Percentiles rank a stretch among this genome's conserved stretches.
Conservation (phyloP, 1,140 invertebrate genomes). For the Zophobas morio region DNA sequence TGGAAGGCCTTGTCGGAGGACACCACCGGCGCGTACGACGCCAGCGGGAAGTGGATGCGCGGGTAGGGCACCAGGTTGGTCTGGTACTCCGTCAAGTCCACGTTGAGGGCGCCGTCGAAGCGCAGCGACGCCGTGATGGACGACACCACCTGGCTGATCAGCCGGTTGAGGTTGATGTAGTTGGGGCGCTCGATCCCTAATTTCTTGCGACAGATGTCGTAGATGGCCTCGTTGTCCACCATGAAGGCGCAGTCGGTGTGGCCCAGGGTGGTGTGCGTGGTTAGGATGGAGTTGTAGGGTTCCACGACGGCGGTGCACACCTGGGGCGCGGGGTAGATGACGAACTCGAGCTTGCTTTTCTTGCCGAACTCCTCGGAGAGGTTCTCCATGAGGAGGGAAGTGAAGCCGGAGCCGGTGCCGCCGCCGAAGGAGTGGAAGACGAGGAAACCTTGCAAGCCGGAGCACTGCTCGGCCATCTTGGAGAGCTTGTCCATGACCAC, state of each 20-base stretch:
- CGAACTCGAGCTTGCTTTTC: slow-evolving; percentile 84
- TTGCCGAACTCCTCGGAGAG: slow-evolving; percentile 83
- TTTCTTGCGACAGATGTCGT: slow-evolving; percentile 79
- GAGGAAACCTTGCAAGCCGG: slow-evolving; percentile 81
- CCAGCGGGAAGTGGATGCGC: slow-evolving; percentile 80
- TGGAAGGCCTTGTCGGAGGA: slow-evolving; percentile 78
- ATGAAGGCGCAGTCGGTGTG: slow-evolving; percentile 78
- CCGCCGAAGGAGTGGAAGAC: slow-evolving; percentile 93
- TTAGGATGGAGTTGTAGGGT: slow-evolving; percentile 79
- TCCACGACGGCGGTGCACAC: slow-evolving; percentile 81
- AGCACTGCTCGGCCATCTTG: slow-evolving; percentile 74
- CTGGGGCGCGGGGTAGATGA: slow-evolving; percentile 84
- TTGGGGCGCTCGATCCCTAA: slow-evolving; percentile 77
- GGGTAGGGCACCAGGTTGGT: slow-evolving; percentile 80
- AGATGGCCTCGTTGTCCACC: slow-evolving; percentile 82
- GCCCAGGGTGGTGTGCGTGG: slow-evolving; percentile 76
- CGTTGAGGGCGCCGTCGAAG: slow-evolving; percentile 84
- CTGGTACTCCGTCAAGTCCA: slow-evolving; percentile 88
- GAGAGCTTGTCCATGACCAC: slow-evolving; percentile 77
- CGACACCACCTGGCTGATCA: slow-evolving; percentile 82
- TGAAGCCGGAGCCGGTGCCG: slow-evolving; percentile 90
- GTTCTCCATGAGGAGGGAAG: slow-evolving; percentile 85
- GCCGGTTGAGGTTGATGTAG: slow-evolving; percentile 76
- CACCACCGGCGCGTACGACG: slow-evolving; percentile 79
- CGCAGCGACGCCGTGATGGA: slow-evolving; percentile 84